phyloP scores from a whole-genome alignment of 1,140 invertebrate genomes.

The Brachionus plicatilis region DNA sequence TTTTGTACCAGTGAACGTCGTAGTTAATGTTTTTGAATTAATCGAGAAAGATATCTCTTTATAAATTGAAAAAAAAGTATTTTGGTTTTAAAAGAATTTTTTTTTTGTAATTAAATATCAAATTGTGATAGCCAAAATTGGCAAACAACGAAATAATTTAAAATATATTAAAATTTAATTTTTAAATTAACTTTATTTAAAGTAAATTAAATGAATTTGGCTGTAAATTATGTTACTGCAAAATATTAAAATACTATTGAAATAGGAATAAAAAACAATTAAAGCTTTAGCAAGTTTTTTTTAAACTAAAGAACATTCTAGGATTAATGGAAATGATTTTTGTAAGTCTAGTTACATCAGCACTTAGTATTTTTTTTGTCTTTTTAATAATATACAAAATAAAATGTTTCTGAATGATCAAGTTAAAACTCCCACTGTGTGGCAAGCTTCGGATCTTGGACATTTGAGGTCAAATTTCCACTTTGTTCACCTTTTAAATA shows the following conservation, averaged over 20 bases:
- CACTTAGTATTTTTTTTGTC: background rate
- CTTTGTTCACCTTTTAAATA: slow-evolving; percentile 89
- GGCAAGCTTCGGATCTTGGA: slow-evolving; percentile 67
- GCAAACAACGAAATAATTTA: background rate
- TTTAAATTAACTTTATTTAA: background rate
- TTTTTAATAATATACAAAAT: background rate
- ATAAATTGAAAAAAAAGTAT: too few species aligned
- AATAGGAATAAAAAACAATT: background rate
- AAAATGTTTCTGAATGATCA: background rate
- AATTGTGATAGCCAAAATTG: too few species aligned
- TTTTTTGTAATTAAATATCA: too few species aligned
- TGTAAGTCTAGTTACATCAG: background rate
- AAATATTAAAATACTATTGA: background rate
- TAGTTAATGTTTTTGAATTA: too few species aligned
- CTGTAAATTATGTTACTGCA: background rate
- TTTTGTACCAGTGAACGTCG: too few species aligned
- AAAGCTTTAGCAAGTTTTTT: background rate
- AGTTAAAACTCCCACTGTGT: slow-evolving; percentile 77
- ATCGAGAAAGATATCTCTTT: too few species aligned
- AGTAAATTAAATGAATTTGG: background rate
- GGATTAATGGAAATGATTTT: background rate
- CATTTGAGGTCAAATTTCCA: slow-evolving; percentile 77
- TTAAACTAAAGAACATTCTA: background rate
- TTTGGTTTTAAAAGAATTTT: too few species aligned
- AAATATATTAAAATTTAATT: background rate